Conservation (phyloP, 2,797 vertebrate genomes). For the Neopelma chrysocephalum region DNA sequence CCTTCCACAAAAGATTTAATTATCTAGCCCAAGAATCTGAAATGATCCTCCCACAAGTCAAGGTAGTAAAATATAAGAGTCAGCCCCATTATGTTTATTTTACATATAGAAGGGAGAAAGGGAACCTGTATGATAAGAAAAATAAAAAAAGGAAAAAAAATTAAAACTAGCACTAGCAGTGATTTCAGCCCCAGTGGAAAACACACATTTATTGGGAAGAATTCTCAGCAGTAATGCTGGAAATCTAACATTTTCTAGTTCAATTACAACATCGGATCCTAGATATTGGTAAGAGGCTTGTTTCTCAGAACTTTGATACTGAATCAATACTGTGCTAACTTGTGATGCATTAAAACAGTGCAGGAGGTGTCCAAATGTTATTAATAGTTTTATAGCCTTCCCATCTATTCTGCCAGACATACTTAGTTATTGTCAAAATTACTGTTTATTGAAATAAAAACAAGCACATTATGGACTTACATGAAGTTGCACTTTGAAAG, state of each 20-base stretch:
- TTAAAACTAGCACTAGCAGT: slow-evolving; percentile 68
- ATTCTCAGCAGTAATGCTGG: slow-evolving; percentile 76
- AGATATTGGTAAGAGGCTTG: slow-evolving; percentile 80
- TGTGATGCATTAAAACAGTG: slow-evolving; percentile 72
- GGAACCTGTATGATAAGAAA: slow-evolving; percentile 51
- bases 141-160: slow-evolving; percentile 67
- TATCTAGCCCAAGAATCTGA: slow-evolving; percentile 55
- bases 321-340: slow-evolving; percentile 75
- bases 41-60: slow-evolving; percentile 46
- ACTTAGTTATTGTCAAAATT: slow-evolving; percentile 75
- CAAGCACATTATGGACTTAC: slow-evolving; percentile 55
- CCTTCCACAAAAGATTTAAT: slow-evolving; percentile 10
- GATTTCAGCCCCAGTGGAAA: slow-evolving; percentile 74
- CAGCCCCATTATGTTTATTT: slow-evolving; percentile 57
- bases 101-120: slow-evolving; percentile 17
- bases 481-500: slow-evolving; percentile 31
- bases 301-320: slow-evolving; percentile 70
- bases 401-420: slow-evolving; percentile 63
- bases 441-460: slow-evolving; percentile 68
- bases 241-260: slow-evolving; percentile 79
- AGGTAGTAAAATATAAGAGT: slow-evolving; percentile 56
- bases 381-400: slow-evolving; percentile 75
- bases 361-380: slow-evolving; percentile 67
- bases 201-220: slow-evolving; percentile 79
- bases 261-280: slow-evolving; percentile 76